phyloP scores from a whole-genome alignment of 2,797 vertebrate genomes.

The Phaenicophaeus curvirostris region DNA sequence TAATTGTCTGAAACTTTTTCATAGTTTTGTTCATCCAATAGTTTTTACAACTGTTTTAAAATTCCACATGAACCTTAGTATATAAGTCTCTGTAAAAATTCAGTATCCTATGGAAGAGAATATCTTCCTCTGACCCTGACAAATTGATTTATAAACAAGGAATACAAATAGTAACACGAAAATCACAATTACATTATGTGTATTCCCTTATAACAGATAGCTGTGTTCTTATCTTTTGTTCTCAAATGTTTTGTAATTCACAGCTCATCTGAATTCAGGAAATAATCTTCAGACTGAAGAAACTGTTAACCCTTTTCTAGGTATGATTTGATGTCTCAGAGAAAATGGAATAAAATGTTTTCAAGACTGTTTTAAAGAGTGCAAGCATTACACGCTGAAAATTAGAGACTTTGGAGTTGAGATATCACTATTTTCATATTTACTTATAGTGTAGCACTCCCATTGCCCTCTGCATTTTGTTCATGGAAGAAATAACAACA shows the following conservation, averaged over 20 bases:
- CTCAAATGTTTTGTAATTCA: neutral
- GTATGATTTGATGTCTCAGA: neutral
- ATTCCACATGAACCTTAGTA: neutral
- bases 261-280: neutral
- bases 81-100: neutral
- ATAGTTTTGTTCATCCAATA: neutral
- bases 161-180: neutral
- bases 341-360: neutral
- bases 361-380: neutral
- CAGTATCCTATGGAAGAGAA: neutral
- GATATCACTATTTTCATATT: neutral
- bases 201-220: neutral
- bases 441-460: neutral
- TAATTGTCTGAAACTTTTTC: neutral
- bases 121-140: neutral
- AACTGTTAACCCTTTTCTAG: neutral
- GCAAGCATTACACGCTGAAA: neutral
- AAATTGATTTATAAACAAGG: neutral
- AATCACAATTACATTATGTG: rapidly evolving
- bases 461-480: neutral
- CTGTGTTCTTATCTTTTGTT: neutral
- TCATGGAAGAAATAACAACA: neutral
- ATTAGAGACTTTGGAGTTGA: neutral
- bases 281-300: neutral
- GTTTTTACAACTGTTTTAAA: neutral